phyloP scores from a whole-genome alignment of 2,113 vertebrate genomes.

The Fulica atra region DNA sequence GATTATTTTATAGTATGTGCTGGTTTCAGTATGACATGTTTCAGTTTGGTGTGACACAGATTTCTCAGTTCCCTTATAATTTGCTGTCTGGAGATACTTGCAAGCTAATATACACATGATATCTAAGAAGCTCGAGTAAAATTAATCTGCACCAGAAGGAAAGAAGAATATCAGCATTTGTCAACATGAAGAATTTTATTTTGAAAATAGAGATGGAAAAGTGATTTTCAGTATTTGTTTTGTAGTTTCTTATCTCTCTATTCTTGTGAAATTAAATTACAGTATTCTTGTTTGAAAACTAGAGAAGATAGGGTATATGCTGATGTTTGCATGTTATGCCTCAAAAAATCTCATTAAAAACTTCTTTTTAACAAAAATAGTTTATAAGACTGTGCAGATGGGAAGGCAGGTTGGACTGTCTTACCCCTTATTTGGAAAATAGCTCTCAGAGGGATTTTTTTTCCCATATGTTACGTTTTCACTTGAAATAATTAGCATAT shows the following conservation, averaged over 20 bases:
- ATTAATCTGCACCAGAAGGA: neutral
- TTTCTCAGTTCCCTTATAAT: neutral
- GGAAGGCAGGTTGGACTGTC: neutral
- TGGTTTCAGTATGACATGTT: neutral
- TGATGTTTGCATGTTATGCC: neutral
- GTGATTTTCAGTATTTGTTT: neutral
- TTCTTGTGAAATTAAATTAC: neutral
- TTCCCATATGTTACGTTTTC: neutral
- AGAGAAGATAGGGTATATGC: neutral
- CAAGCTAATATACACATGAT: neutral
- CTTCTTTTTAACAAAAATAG: neutral
- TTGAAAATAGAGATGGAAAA: neutral
- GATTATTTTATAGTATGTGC: neutral
- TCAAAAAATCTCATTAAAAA: neutral
- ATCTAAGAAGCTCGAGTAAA: neutral
- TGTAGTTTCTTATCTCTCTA: neutral
- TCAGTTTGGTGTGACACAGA: neutral
- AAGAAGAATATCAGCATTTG: neutral
- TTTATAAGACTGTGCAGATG: neutral
- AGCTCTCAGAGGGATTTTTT: neutral
- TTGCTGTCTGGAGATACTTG: neutral
- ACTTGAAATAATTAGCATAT: neutral
- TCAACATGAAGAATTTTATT: neutral
- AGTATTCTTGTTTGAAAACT: neutral
- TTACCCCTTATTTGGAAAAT: neutral